Evolutionary conservation across 2,797 vertebrate genomes (phyloP), one percentile per base, ranked within the genome.

Genomic region (Argyrosomus regius): DNA sequence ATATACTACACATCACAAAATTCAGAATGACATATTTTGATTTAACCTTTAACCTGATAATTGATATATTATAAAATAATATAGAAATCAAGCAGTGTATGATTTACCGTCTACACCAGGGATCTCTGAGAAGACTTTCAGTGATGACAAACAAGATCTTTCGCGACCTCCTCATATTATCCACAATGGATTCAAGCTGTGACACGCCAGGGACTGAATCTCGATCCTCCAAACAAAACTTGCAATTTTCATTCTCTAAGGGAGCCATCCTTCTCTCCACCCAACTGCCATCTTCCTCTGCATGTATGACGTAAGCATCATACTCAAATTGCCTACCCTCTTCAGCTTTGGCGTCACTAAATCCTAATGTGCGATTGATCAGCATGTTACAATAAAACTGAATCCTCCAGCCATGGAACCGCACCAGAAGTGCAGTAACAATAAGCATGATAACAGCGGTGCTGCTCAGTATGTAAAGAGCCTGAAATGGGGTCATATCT

Each of bases 71-170:
- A 3, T 24, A 10, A 10, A 6, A 80, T 41, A 20, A 66, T 9
- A 13, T 31, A 0, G 39, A 49, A 76, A 46, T 31, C 13, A 13
- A 31, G 26, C 17, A 56, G 46, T 72, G 48, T 41, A 1, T 57
- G 12, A 89, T 76, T 92, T 94, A 98, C 98, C 94, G 94, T 93
- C 89, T 93, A 90, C 97, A 99, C 95, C 96, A 96, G 22, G 95
- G 93, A 88, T 99, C 98, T n/a, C 91, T 90, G 84, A 99, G 93
- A 26, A 99, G 96, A 31, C 92, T 92, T 70, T 97, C 95, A 1
- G 98, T 98, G 83, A 99, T 90, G 41, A 99, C 86, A 85, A 99
- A 99, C 91, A 99, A 92, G 28, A 96, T 96, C 91, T 99, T 99
- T 85, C 96, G 95, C 81, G 97, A 98, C 53, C 31, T 94, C 72